These are phyloP conservation scores for Ia io DNA, from an alignment of 2,113 vertebrate genomes.

Conservation along the genomic window DNA sequence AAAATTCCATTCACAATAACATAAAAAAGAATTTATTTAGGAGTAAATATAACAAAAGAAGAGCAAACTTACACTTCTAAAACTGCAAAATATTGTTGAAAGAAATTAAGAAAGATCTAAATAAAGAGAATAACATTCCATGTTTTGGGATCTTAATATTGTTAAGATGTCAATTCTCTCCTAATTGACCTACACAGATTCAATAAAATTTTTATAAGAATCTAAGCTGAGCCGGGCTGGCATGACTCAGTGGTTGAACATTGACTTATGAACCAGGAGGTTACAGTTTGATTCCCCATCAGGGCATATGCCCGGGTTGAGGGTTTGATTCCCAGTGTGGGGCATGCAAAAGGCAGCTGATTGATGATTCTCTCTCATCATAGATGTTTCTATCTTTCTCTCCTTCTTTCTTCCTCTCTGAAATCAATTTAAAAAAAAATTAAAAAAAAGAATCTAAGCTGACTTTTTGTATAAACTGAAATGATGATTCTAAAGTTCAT, in stretches of 20 bases:
- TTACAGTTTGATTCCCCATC: too few species aligned
- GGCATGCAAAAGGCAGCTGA: too few species aligned
- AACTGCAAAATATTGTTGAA: neutral
- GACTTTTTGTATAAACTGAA: neutral
- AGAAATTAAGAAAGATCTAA: neutral
- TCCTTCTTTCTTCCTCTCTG: too few species aligned
- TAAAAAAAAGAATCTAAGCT: neutral
- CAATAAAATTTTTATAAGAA: neutral
- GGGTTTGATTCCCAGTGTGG: too few species aligned
- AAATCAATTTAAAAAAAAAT: too few species aligned
- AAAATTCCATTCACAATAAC: neutral
- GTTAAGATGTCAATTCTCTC: neutral
- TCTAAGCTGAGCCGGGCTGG: neutral
- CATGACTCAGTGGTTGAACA: too few species aligned
- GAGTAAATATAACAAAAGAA: neutral
- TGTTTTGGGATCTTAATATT: neutral
- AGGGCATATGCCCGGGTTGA: too few species aligned
- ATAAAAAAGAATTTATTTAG: conserved; percentile 26
- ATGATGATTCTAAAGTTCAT: neutral
- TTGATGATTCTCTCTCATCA: too few species aligned
- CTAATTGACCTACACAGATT: neutral
- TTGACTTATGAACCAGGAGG: too few species aligned
- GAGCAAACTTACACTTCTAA: neutral
- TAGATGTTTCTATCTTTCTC: too few species aligned
- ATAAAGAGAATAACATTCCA: neutral